A percentile compares a stretch with the other conserved stretches of the same genome.
Conservation (phyloP, 1,140 invertebrate genomes). For the Bombus pascuorum region DNA sequence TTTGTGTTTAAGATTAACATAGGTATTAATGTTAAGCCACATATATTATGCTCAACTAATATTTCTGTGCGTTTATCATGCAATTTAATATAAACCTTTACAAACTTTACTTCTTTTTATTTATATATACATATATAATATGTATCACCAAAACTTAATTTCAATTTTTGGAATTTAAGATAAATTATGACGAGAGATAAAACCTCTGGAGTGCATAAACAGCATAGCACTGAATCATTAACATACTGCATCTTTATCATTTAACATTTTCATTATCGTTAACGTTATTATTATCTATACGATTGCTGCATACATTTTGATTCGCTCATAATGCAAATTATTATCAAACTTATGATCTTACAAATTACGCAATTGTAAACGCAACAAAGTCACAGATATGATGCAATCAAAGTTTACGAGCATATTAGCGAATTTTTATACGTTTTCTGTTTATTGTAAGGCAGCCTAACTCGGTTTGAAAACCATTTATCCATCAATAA, state of each 20-base stretch:
- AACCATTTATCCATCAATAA: conserved; percentile 36
- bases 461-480: conserved; percentile 54
- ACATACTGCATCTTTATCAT: conserved; percentile 6
- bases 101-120: neutral
- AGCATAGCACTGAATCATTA: conserved; percentile 34
- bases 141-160: neutral
- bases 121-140: neutral
- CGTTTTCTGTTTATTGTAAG: conserved; percentile 59
- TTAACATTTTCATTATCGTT: conserved; percentile 27
- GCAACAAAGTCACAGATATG: neutral
- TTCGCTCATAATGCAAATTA: conserved; percentile 31
- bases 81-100: conserved; percentile 21
- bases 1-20: conserved; percentile 18
- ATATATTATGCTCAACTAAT: conserved; percentile 33
- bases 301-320: conserved; percentile 43
- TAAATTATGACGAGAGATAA: conserved; percentile 24
- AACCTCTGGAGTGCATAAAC: neutral
- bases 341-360: conserved; percentile 18
- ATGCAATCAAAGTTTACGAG: conserved; percentile 36
- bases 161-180: neutral
- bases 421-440: conserved; percentile 16
- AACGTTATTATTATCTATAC: conserved; percentile 16
- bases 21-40: conserved; percentile 22
- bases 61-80: conserved; percentile 39
- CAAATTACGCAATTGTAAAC: conserved; percentile 24